These are phyloP conservation scores for Streptopelia turtur DNA, from an alignment of 2,797 vertebrate species.

Conservation along the genomic window DNA sequence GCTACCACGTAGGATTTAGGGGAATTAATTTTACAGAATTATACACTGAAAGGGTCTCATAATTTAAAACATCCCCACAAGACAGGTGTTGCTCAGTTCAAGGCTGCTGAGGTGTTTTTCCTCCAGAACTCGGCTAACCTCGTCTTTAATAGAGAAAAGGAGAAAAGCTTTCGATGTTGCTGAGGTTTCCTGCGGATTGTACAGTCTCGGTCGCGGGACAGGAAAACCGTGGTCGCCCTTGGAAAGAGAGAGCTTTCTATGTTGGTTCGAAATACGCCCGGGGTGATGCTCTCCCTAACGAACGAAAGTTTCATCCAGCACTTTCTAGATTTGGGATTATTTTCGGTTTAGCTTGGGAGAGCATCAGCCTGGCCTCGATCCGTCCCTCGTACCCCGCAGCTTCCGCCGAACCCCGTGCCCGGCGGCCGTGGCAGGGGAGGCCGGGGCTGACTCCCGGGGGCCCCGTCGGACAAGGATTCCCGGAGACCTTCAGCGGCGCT, in stretches of 20 bases:
- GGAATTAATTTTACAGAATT: neutral
- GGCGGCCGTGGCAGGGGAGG: neutral
- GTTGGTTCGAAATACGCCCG: neutral
- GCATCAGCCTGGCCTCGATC: neutral
- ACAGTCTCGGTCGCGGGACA: rapidly evolving
- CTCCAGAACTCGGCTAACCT: neutral
- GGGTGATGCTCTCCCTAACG: neutral
- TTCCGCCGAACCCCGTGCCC: neutral
- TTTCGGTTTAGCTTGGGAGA: neutral
- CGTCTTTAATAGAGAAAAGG: neutral
- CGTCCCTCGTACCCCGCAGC: neutral
- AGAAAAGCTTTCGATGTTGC: neutral
- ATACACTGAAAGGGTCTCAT: neutral
- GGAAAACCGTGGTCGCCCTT: neutral
- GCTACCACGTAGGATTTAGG: neutral
- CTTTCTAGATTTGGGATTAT: neutral
- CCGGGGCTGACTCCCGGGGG: neutral
- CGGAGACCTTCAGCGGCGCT: neutral
- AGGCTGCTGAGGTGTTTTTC: neutral
- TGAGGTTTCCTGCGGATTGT: neutral
- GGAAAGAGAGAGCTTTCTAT: neutral
- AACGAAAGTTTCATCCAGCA: neutral
- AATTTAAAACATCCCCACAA: neutral
- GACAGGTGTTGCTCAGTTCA: neutral
- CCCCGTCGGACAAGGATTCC: neutral